Percentiles rank a stretch among this genome's conserved stretches.
Evolutionary conservation across 1,140 invertebrate genomes (phyloP).

Genomic region (Sycobia sp.): DNA sequence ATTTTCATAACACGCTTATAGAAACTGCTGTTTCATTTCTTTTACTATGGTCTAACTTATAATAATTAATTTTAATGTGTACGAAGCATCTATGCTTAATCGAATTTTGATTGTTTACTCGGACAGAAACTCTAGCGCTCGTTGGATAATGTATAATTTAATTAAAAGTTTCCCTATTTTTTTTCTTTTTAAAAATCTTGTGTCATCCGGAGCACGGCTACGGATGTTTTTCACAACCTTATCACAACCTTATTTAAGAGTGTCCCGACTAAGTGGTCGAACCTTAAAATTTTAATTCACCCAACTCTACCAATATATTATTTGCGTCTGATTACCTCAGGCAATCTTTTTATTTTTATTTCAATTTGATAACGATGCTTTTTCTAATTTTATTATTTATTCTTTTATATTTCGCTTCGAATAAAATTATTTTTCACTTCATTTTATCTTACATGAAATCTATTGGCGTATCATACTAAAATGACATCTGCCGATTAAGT

Average conservation of each 20-base stretch:
- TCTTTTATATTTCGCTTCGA: not conserved
- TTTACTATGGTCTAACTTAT: too few relatives aligned
- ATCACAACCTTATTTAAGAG: constrained; percentile 62
- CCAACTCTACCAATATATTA: constrained; percentile 30
- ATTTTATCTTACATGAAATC: constrained; percentile 2
- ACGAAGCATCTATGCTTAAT: too few relatives aligned
- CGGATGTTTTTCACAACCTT: constrained; percentile 60
- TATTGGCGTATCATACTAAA: not conserved
- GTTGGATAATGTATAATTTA: constrained; percentile 20
- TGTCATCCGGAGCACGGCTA: constrained; percentile 54
- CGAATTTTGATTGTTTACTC: constrained; percentile 13
- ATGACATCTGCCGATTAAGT: not conserved
- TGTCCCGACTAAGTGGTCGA: constrained; percentile 48
- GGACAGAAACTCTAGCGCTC: constrained; percentile 22
- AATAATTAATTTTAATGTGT: too few relatives aligned
- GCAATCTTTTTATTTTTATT: constrained; percentile 8
- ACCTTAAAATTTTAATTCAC: constrained; percentile 38
- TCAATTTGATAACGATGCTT: not conserved
- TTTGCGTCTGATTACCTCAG: not conserved
- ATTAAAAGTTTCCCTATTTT: constrained; percentile 16
- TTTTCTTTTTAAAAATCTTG: constrained; percentile 42
- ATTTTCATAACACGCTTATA: constrained; percentile 6
- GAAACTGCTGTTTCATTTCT: constrained; percentile 1
- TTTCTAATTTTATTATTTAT: not conserved
- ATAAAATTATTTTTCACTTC: not conserved